Percentiles rank a stretch among this genome's conserved stretches.
Evolutionary conservation across 2,888 invertebrate genomes (phyloP).

Genomic region (Phragmatobia fuliginosa): DNA sequence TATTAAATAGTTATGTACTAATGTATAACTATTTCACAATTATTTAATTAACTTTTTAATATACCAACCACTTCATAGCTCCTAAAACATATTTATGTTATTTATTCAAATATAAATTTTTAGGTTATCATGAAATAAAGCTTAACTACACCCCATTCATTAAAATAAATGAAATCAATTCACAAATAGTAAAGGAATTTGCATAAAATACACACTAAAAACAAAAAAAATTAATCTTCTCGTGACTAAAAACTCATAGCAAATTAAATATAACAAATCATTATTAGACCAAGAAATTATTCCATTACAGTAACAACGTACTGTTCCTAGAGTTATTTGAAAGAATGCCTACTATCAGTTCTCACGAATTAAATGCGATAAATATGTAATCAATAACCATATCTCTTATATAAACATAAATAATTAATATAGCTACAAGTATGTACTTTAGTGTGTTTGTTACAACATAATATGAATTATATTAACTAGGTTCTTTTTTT

Average conservation of each 20-base stretch:
- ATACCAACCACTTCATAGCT: background rate
- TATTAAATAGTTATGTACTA: too few species aligned
- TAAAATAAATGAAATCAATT: background rate
- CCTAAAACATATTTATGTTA: background rate
- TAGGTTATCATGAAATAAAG: too few species aligned
- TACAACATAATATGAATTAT: too few species aligned
- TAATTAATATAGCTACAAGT: background rate
- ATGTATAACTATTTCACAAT: background rate
- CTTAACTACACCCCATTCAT: background rate
- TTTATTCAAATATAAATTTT: background rate
- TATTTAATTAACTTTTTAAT: background rate
- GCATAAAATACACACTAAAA: background rate
- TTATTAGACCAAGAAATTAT: background rate
- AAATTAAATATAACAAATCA: background rate
- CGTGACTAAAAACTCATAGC: background rate
- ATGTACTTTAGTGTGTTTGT: background rate
- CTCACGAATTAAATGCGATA: constrained; percentile 1
- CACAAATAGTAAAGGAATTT: background rate
- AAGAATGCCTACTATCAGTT: background rate
- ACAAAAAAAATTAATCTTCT: background rate
- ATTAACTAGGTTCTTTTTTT: background rate
- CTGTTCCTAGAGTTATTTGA: background rate
- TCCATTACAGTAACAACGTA: background rate
- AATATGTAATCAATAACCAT: constrained; percentile 19
- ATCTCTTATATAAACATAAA: constrained; percentile 12